Evolutionary conservation across 64 coral and sea anemone species (phyloP), one percentile per base, ranked within the genome.

Genomic region (Hydrozoanthus tunicans): DNA sequence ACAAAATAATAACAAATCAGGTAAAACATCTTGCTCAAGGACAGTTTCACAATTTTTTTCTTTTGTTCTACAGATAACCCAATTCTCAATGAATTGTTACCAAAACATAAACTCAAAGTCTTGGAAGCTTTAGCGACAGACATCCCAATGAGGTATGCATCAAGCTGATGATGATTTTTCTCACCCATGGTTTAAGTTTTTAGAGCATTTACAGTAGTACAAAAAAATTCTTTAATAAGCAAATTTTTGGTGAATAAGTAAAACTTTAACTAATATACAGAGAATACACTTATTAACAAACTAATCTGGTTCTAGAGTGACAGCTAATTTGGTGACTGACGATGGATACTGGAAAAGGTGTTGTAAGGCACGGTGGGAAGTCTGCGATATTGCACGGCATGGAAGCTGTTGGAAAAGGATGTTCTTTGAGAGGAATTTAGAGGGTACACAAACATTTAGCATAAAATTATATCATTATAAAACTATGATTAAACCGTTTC

Each of bases 331-430:
- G 26, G 97, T 99, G 23, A 93, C 94, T 58, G 97, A 99, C 92
- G 97, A 99, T 57, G 90, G 92, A 26, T 99, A 99, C 51, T 99
- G 97, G 97, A 95, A 99, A 84, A 96, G 85, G 60, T 99, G 97
- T 58, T 99, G 97, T 70, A 99, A 96, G 72, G 77, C 97, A 78
- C 89, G 94, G 90, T 99, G 97, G 97, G 94, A 99, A 80, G 94
- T 99, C 9, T 99, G 94, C 77, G 97, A 99, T 70, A 92, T 95
- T 70, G 92, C 94, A 15, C 85, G 91, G 51, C 94, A 99, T 90
- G 94, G 97, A 17, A 93, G 90, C 55, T 95, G 94, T 80, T 99
- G 97, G 97, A 99, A 99, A 90, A 99, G 97, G 62, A 99, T 99
- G 97, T 99, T 95, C 62, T 99, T 99, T 96, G 97, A 99, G 74